Evolutionary conservation across 2,113 vertebrate genomes (phyloP), one percentile per base, ranked within the genome.

Genomic region (Rhynchomys soricoides): DNA sequence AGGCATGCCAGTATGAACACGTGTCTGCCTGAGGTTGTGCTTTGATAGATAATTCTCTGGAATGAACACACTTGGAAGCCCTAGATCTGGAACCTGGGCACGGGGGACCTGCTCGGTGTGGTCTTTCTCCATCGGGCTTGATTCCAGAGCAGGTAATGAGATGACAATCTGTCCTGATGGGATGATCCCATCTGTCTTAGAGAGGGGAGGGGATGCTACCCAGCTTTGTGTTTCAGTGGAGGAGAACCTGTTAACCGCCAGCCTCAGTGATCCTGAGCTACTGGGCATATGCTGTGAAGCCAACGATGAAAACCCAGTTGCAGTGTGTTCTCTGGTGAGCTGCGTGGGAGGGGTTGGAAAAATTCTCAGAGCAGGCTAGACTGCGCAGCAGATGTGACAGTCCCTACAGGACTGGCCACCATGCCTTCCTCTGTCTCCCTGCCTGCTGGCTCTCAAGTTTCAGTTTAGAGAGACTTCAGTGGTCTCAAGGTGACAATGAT

Each of bases 31-130:
- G 45, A 92, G 90, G 68, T 68, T 82, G 71, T 0, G 43, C 97
- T 97, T 97, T 96, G 97, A 96, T 95, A 70, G 90, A n/a, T 83
- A 95, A 81, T 6, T 37, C 95, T 95, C 90, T 86, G 93, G 93
- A 96, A 96, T 62, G 81, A 93, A 37, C 22, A 6, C 55, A 5
- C 45, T 86, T 10, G 75, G 85, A 85, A 85, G 6, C 57, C 70
- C 75, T 1, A 45, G 88, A 74, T 17, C 64, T 4, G 48, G 88
- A 95, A 88, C 59, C n/a, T 86, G 2, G 0, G 93, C 81, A 40
- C 71, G 1, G 19, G 92, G 92, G 4, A 45, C 94, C 95, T 94
- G 87, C 13, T 5, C 95, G 95, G 92, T 3, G 12, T 2, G 1
- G 16, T 37, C 74, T 79, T 26, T 24, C 16, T n/a, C 57, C 82